A percentile compares a stretch with the other conserved stretches of the same genome.
Conservation (phyloP, 2,797 vertebrate species). For the Picus viridis region DNA sequence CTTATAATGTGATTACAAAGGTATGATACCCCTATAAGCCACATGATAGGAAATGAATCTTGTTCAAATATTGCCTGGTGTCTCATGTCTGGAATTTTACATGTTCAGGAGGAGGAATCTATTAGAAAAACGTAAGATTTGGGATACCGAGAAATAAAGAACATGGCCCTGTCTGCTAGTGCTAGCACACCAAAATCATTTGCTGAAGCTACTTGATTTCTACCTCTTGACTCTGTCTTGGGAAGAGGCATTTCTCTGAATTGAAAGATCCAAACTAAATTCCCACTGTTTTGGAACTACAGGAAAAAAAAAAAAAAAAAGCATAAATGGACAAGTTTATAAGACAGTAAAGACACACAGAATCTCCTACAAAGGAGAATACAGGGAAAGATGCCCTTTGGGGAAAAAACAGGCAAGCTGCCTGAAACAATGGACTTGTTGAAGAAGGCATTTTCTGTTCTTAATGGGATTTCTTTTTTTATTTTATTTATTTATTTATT, state of each 20-base stretch:
- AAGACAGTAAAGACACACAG: not conserved
- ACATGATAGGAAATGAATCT: not conserved
- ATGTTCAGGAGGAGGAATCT: not conserved
- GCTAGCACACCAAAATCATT: not conserved
- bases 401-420: not conserved
- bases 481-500: not conserved
- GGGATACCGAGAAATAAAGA: not conserved
- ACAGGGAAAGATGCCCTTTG: not conserved
- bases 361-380: not conserved
- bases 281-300: not conserved
- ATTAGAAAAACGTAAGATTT: not conserved
- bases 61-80: not conserved
- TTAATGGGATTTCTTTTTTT: not conserved
- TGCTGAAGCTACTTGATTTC: not conserved
- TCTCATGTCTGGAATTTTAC: not conserved
- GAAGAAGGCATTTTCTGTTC: not conserved
- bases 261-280: not conserved
- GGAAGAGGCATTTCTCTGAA: not conserved
- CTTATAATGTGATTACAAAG: not conserved
- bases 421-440: not conserved
- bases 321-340: not conserved
- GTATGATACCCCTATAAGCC: not conserved
- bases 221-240: not conserved
- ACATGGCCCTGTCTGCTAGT: not conserved
- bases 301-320: not conserved